Evolutionary conservation across 1,140 invertebrate species (phyloP), one percentile per base, ranked within the genome.

Genomic region (Orius insidiosus): DNA sequence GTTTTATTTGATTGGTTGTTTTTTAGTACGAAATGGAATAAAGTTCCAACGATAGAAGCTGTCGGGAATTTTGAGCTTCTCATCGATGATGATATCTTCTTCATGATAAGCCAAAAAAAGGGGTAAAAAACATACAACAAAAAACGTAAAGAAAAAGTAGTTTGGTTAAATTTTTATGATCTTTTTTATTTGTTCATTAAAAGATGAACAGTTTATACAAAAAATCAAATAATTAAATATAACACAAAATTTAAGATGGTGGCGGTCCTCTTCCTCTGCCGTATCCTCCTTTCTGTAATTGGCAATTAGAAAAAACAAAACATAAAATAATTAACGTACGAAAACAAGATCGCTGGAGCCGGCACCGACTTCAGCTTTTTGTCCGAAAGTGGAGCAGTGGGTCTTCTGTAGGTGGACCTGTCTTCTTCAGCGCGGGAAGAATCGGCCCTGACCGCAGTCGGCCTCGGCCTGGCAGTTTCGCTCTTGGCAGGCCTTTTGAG

Each of bases 351-450:
- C 78, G 53, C 75, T 79, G 32, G 82, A 78, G 47, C 89, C 89
- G 60, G 87, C 78, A 43, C 92, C 92, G 60, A 89, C 89, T 65
- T 95, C 92, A 44, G 82, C 82, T 63, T 93, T 64, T 96, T 96
- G 60, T 95, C 89, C 47, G 70, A 67, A 43, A 66, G 65, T 51
- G 60, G 57, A 37, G 68, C 68, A 13, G 80, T 76, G n/a, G 77
- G 76, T 50, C 83, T 70, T 60, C 86, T 74, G 68, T 89, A 90
- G 11, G 76, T 75, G 14, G 75, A 72, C 41, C 85, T 72, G 62
- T 88, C 85, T 59, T 79, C 78, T 30, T 69, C 68, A 3, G 68
- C 65, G 51, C 68, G 61, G 0, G 68, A 67, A 5, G 61, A 60
- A 54, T 76, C 75, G 7, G 75, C 70, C 19, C 80, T 68, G 13